phyloP scores from a whole-genome alignment of 2,797 vertebrate species.

The Acipenser ruthenus region DNA sequence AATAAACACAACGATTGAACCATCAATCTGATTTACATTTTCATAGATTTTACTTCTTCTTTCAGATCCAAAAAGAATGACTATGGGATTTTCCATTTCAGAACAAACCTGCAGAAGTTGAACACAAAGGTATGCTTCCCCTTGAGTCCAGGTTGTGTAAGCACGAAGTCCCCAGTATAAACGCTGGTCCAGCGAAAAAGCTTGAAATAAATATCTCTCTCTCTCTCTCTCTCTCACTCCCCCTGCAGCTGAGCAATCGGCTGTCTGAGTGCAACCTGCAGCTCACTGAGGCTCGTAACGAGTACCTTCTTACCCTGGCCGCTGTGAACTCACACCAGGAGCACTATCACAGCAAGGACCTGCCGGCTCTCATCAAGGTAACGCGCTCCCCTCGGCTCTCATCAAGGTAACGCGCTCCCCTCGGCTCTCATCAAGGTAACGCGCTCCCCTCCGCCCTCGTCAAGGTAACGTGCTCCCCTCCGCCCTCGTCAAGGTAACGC shows the following conservation, averaged over 20 bases:
- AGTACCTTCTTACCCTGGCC: slow-evolving; percentile 67
- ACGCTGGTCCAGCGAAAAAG: not conserved
- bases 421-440: no score
- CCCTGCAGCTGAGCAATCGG: slow-evolving; percentile 57
- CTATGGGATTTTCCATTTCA: slow-evolving; percentile 77
- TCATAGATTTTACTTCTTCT: not conserved
- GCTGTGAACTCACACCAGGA: slow-evolving; percentile 67
- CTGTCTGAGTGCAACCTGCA: slow-evolving; percentile 67
- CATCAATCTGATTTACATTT: no score
- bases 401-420: no score
- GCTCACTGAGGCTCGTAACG: slow-evolving; percentile 64
- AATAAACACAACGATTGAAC: no score
- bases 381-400: slow-evolving; percentile 5
- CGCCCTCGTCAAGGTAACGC: no score
- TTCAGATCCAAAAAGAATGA: slow-evolving; percentile 71
- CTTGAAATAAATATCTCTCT: not conserved
- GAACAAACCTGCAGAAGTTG: slow-evolving; percentile 72
- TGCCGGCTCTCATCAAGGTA: slow-evolving; percentile 70
- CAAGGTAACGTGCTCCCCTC: no score
- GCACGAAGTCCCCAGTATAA: not conserved
- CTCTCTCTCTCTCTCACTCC: not conserved
- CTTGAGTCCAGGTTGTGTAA: not conserved
- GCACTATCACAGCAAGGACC: slow-evolving; percentile 61
- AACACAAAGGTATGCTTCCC: slow-evolving; percentile 61
- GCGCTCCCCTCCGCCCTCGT: no score